Evolutionary conservation across 1,140 invertebrate genomes (phyloP).

Genomic region (Temnothorax nylanderi): DNA sequence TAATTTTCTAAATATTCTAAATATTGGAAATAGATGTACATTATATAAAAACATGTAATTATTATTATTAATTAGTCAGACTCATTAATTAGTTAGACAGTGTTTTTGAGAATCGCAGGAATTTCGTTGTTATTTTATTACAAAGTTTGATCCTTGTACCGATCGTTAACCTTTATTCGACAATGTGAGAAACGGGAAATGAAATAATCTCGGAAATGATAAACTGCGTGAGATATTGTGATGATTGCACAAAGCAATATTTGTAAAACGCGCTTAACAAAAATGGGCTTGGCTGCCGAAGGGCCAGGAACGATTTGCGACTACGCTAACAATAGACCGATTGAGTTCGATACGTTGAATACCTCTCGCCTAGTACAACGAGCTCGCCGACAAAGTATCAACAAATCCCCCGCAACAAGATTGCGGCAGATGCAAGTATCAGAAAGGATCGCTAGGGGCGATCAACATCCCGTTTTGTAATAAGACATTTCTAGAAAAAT

Average conservation of each 20-base stretch:
- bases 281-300: slow-evolving; percentile 15
- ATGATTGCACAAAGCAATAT: not conserved
- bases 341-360: slow-evolving; percentile 66
- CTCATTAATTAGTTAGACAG: not conserved
- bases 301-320: slow-evolving; percentile 39
- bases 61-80: not conserved
- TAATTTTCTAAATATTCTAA: not conserved
- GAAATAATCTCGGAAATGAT: not conserved
- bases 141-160: not conserved
- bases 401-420: slow-evolving; percentile 66
- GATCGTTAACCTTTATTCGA: not conserved
- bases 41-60: not conserved
- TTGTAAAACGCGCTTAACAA: not conserved
- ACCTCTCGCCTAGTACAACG: slow-evolving; percentile 53
- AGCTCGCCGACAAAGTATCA: slow-evolving; percentile 71
- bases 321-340: slow-evolving; percentile 65
- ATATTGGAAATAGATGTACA: not conserved
- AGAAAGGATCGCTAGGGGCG: slow-evolving; percentile 65
- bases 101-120: not conserved
- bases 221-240: not conserved
- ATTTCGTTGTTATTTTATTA: not conserved
- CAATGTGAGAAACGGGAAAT: not conserved
- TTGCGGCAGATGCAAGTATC: slow-evolving; percentile 74
- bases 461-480: not conserved
- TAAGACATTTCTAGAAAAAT: not conserved